These are phyloP conservation scores for Melieria picta DNA, from an alignment of 2,888 invertebrate species.

Conservation along the genomic window DNA sequence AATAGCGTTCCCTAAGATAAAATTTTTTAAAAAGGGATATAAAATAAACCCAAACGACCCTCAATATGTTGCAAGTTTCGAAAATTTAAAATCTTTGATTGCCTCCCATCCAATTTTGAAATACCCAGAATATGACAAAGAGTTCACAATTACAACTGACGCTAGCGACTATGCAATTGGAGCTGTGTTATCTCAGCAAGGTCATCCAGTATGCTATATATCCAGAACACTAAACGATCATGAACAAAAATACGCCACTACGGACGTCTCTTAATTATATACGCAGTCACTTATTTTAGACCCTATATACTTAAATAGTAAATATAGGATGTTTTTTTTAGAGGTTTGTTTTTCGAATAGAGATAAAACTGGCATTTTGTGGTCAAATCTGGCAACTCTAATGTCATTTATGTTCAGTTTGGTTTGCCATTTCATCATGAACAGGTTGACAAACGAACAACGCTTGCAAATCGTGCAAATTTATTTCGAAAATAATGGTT, in stretches of 20 bases:
- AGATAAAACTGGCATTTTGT: no score
- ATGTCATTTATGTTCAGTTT: no score
- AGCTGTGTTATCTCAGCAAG: conserved; percentile 41
- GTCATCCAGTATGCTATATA: conserved; percentile 40
- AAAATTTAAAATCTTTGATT: conserved; percentile 36
- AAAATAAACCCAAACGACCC: not conserved
- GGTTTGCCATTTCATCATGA: no score
- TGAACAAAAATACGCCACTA: conserved; percentile 41
- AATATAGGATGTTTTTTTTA: no score
- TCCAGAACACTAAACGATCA: conserved; percentile 41
- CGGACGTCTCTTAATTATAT: conserved; percentile 40
- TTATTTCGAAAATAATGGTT: no score
- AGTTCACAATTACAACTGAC: conserved; percentile 33
- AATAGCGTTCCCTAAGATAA: conserved; percentile 30
- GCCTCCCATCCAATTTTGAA: conserved; percentile 32
- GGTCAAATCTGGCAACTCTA: no score
- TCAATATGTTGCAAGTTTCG: conserved; percentile 27
- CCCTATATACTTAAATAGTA: conserved; percentile 33
- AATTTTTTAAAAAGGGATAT: conserved; percentile 16
- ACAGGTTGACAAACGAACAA: no score
- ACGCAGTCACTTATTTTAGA: conserved; percentile 33
- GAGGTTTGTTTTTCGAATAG: no score
- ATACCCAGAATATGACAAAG: conserved; percentile 18
- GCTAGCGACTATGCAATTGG: conserved; percentile 42
- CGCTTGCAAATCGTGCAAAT: no score